Conservation (phyloP, 2,888 invertebrate genomes). For the Drosophila emarginata region DNA sequence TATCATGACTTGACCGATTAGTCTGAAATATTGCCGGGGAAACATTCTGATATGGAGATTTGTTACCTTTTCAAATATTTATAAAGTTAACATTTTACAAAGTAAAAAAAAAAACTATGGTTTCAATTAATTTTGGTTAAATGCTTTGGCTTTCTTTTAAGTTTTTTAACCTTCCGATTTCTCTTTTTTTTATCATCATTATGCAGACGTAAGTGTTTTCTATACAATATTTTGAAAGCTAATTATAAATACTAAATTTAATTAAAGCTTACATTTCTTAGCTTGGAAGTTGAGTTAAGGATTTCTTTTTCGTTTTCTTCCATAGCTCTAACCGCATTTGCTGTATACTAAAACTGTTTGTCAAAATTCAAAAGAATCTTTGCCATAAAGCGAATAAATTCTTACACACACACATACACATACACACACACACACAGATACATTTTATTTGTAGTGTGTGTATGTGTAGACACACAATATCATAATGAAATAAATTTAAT, state of each 20-base stretch:
- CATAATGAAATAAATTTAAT: conserved; percentile 67
- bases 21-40: no score
- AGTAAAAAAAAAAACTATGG: no score
- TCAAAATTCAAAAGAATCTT: conserved; percentile 7
- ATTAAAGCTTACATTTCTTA: background rate
- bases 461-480: conserved; percentile 24
- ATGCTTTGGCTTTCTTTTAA: no score
- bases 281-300: background rate
- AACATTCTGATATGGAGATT: no score
- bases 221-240: background rate
- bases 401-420: background rate
- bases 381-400: conserved; percentile 5
- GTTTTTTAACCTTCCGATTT: no score
- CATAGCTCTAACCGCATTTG: background rate
- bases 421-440: background rate
- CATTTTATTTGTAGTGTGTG: background rate
- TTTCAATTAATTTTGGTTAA: no score
- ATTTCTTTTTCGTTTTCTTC: background rate
- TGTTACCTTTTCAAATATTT: no score
- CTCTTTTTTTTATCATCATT: no score
- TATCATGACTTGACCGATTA: no score
- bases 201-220: no score
- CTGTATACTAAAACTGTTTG: background rate
- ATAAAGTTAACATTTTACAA: no score
- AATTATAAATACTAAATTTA: background rate